These are phyloP conservation scores for Leptocoma aspasia DNA, from an alignment of 2,113 vertebrate genomes.

Conservation along the genomic window DNA sequence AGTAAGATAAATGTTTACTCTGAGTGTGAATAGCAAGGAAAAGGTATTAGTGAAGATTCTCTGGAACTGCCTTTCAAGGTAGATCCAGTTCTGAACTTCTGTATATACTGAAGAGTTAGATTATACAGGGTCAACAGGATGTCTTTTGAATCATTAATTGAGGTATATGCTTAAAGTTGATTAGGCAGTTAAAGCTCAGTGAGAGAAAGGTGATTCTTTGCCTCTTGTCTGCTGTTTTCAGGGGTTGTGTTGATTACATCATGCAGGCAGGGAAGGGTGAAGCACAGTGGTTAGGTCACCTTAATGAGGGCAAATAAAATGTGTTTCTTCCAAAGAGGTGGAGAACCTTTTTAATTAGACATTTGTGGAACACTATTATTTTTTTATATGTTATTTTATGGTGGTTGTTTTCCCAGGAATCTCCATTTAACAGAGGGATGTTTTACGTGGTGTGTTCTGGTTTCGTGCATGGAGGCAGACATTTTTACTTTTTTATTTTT, in stretches of 20 bases:
- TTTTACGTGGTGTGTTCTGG: slow-evolving; percentile 2
- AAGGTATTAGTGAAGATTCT: neutral
- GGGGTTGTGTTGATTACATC: neutral
- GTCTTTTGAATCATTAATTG: neutral
- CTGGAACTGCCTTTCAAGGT: neutral
- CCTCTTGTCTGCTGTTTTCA: neutral
- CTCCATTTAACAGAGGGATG: slow-evolving; percentile 4
- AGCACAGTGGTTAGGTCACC: slow-evolving; percentile 51
- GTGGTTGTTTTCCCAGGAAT: slow-evolving; percentile 49
- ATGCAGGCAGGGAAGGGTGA: slow-evolving; percentile 29
- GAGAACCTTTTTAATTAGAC: slow-evolving; percentile 62
- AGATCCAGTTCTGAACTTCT: neutral
- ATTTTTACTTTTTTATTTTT: neutral
- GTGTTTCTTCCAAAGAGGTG: slow-evolving; percentile 60
- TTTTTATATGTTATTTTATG: slow-evolving; percentile 64
- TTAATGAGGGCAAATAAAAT: slow-evolving; percentile 71
- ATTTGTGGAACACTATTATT: slow-evolving; percentile 54
- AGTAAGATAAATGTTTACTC: neutral
- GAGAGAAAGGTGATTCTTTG: neutral
- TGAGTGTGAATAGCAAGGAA: neutral
- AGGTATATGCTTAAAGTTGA: neutral
- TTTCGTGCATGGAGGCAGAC: neutral
- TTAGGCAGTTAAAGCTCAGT: neutral
- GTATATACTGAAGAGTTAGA: neutral
- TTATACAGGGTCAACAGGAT: neutral